Evolutionary conservation across 2,113 vertebrate species (phyloP).

Genomic region (Pterocles gutturalis): DNA sequence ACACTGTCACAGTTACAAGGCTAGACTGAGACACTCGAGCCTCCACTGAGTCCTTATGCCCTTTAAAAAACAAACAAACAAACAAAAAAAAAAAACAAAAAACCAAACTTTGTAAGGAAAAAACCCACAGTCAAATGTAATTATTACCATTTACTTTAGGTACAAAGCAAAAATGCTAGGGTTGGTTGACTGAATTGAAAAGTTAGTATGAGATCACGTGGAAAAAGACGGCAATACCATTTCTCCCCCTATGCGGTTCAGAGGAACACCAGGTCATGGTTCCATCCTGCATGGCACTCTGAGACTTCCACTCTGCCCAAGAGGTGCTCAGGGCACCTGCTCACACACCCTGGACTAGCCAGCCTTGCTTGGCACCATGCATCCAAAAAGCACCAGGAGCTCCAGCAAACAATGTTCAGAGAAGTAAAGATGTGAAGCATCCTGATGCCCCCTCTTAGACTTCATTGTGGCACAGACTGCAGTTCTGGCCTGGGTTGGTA

Average conservation of each 20-base stretch:
- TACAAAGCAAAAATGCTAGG: background rate
- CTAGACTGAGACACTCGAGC: background rate
- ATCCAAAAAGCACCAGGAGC: background rate
- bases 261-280: background rate
- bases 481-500: background rate
- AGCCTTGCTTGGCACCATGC: background rate
- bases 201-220: background rate
- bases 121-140: background rate
- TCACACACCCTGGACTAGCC: background rate
- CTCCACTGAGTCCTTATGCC: background rate
- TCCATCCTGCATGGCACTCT: background rate
- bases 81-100: no score
- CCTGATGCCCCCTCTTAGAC: background rate
- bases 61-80: background rate
- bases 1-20: background rate
- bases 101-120: background rate
- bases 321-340: background rate
- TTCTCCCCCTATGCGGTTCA: background rate
- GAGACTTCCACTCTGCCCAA: background rate
- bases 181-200: background rate
- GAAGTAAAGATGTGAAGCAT: background rate
- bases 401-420: background rate
- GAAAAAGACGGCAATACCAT: rapidly evolving
- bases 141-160: background rate
- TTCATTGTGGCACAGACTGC: background rate